These are phyloP conservation scores for Musca vetustissima DNA, from an alignment of 1,140 invertebrate species.

Conservation along the genomic window DNA sequence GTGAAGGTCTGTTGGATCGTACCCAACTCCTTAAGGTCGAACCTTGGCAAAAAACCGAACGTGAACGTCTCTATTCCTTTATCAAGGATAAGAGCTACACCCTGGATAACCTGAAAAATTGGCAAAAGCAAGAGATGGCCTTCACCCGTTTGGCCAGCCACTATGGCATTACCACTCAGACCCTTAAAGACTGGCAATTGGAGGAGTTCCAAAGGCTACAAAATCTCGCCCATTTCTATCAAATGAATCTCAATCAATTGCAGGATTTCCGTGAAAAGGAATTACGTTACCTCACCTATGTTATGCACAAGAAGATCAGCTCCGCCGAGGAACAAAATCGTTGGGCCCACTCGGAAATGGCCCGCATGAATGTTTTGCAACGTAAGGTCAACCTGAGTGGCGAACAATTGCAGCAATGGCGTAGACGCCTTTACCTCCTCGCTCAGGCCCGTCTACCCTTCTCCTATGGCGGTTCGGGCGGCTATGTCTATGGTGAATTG, in stretches of 20 bases:
- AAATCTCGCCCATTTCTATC: constrained; percentile 42
- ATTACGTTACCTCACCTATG: constrained; percentile 35
- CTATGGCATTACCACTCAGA: constrained; percentile 37
- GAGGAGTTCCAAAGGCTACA: constrained; percentile 42
- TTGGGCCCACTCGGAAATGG: constrained; percentile 37
- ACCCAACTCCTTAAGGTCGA: constrained; percentile 37
- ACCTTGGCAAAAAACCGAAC: constrained; percentile 45
- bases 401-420: constrained; percentile 41
- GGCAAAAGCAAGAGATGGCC: constrained; percentile 43
- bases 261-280: constrained; percentile 51
- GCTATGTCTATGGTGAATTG: constrained; percentile 35
- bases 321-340: constrained; percentile 30
- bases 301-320: constrained; percentile 41
- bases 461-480: constrained; percentile 30
- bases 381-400: constrained; percentile 35
- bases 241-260: constrained; percentile 40
- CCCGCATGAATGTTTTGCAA: constrained; percentile 33
- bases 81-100: constrained; percentile 48
- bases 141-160: constrained; percentile 36
- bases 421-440: constrained; percentile 41
- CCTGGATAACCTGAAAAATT: constrained; percentile 37
- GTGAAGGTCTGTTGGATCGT: constrained; percentile 38
- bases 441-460: constrained; percentile 45
- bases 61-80: constrained; percentile 49
- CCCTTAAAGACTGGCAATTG: constrained; percentile 47